Evolutionary conservation across 2,113 vertebrate species (phyloP).

Genomic region (Parus major): DNA sequence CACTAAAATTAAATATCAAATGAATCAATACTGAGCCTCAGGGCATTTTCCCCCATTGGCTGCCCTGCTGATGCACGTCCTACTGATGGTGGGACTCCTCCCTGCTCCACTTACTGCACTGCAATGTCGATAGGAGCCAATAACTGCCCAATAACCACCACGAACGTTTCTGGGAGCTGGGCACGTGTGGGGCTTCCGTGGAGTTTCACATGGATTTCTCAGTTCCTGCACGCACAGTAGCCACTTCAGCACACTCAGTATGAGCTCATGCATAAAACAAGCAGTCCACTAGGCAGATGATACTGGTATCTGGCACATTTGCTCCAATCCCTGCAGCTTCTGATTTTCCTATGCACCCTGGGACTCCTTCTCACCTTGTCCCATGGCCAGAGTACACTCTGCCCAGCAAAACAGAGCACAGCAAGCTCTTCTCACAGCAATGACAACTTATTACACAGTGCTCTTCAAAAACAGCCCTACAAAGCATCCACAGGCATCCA

Average conservation of each 20-base stretch:
- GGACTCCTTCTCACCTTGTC: not conserved
- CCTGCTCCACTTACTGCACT: constrained; percentile 39
- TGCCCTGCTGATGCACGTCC: not conserved
- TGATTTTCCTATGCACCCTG: not conserved
- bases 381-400: not conserved
- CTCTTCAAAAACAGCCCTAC: not conserved
- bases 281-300: not conserved
- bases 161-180: rapidly evolving
- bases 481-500: not conserved
- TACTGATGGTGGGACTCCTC: not conserved
- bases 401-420: not conserved
- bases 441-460: not conserved
- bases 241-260: not conserved
- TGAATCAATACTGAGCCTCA: constrained; percentile 42
- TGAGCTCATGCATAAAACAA: not conserved
- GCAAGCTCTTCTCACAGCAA: not conserved
- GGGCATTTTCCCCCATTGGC: constrained; percentile 48
- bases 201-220: not conserved
- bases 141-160: not conserved
- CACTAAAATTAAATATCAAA: constrained; percentile 58
- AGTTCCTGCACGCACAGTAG: not conserved
- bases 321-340: not conserved
- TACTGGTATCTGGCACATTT: not conserved
- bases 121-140: not conserved
- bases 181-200: not conserved